Percentiles rank a stretch among this genome's conserved stretches.
Conservation (phyloP, 2,113 vertebrate genomes). For the Tachysurus fulvidraco region DNA sequence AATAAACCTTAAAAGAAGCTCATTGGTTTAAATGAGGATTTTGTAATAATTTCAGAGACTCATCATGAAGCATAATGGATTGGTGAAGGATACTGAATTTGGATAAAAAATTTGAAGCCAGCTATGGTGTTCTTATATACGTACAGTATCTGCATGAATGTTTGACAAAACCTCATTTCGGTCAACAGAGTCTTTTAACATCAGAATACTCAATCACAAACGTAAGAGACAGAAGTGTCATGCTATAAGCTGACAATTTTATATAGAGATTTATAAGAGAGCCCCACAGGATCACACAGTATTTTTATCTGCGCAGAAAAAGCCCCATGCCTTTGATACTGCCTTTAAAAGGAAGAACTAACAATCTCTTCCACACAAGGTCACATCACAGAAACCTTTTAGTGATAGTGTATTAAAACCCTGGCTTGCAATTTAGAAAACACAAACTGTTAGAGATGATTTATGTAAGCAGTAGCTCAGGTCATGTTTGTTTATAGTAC, state of each 20-base stretch:
- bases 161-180: neutral
- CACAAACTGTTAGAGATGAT: neutral
- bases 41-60: conserved; percentile 42
- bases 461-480: neutral
- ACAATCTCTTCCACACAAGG: neutral
- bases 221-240: neutral
- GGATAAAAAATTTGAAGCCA: neutral
- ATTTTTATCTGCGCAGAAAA: neutral
- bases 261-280: neutral
- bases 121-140: neutral
- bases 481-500: neutral
- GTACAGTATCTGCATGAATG: neutral
- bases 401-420: conserved; percentile 58
- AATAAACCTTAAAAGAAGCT: conserved; percentile 43
- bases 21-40: conserved; percentile 44
- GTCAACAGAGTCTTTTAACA: neutral
- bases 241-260: neutral
- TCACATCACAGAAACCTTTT: conserved; percentile 37
- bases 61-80: conserved; percentile 36
- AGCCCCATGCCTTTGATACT: neutral
- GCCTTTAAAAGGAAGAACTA: neutral
- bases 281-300: neutral
- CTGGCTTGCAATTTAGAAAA: neutral
- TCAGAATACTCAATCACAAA: neutral
- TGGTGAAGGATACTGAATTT: neutral